These are phyloP conservation scores for Oncopodura yosiiana DNA, from an alignment of 1,140 invertebrate species.

Conservation along the genomic window DNA sequence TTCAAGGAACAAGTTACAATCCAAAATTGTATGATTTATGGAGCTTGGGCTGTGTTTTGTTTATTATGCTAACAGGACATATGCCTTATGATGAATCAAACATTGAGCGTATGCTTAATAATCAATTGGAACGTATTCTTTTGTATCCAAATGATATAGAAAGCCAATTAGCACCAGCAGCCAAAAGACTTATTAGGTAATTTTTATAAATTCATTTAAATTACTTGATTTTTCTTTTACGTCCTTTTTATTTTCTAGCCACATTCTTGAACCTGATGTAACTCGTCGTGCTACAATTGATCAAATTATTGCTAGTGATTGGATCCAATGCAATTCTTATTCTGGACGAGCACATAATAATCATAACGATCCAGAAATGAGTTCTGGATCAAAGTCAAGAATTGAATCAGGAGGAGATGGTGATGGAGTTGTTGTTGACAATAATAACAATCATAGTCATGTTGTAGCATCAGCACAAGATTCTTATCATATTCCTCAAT, in stretches of 20 bases:
- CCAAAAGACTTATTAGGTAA: slow-evolving; percentile 40
- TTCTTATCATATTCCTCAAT: no score
- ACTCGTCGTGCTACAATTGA: slow-evolving; percentile 49
- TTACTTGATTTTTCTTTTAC: no score
- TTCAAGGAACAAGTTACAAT: slow-evolving; percentile 46
- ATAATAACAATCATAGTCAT: no score
- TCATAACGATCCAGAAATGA: no score
- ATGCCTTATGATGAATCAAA: slow-evolving; percentile 56
- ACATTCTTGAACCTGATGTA: slow-evolving; percentile 57
- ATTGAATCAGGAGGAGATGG: no score
- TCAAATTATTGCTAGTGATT: slow-evolving; percentile 37
- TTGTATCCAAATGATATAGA: slow-evolving; percentile 39
- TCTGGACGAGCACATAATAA: no score
- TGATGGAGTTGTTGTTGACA: no score
- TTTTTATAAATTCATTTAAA: no score
- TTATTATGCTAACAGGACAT: slow-evolving; percentile 49
- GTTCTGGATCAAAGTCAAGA: no score
- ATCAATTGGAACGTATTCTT: slow-evolving; percentile 40
- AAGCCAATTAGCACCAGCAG: slow-evolving; percentile 32
- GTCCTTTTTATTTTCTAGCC: slow-evolving; percentile 28
- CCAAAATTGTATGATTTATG: slow-evolving; percentile 55
- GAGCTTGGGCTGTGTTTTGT: slow-evolving; percentile 54
- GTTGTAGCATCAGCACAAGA: no score
- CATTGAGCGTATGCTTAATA: slow-evolving; percentile 43
- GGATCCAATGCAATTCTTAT: no score